phyloP scores from a whole-genome alignment of 2,888 invertebrate species.

The Teleogryllus oceanicus region DNA sequence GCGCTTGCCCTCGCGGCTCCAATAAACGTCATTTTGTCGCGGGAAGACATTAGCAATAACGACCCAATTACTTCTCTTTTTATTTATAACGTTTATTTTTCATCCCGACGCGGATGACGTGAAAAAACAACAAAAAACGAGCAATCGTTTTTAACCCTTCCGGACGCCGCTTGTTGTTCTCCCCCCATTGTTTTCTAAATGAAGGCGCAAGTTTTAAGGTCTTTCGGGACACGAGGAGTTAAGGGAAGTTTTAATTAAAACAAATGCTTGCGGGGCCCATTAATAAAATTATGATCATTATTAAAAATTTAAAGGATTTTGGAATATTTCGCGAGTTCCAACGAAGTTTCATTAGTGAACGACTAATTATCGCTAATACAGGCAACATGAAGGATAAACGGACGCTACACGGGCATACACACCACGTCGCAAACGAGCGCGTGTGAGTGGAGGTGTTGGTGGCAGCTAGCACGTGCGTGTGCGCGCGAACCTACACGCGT shows the following conservation, averaged over 20 bases:
- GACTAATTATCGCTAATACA: not conserved
- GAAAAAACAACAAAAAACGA: not conserved
- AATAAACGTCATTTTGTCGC: not conserved
- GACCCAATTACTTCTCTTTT: not conserved
- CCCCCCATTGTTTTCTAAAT: conserved; percentile 18
- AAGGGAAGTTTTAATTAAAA: conserved; percentile 10
- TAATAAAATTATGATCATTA: conserved; percentile 7
- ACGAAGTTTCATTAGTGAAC: not conserved
- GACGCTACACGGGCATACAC: not conserved
- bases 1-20: not conserved
- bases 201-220: not conserved
- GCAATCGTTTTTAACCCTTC: not conserved
- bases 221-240: conserved; percentile 5
- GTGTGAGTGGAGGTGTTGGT: no score
- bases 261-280: not conserved
- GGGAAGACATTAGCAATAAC: not conserved
- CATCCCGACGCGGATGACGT: not conserved
- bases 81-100: not conserved
- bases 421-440: not conserved
- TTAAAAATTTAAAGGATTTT: not conserved
- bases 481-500: no score
- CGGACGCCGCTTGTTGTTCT: not conserved
- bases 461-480: no score
- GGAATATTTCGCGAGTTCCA: not conserved
- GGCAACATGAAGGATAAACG: not conserved